These are phyloP conservation scores for Tiliqua scincoides DNA, from an alignment of 2,113 vertebrate genomes.

Conservation along the genomic window DNA sequence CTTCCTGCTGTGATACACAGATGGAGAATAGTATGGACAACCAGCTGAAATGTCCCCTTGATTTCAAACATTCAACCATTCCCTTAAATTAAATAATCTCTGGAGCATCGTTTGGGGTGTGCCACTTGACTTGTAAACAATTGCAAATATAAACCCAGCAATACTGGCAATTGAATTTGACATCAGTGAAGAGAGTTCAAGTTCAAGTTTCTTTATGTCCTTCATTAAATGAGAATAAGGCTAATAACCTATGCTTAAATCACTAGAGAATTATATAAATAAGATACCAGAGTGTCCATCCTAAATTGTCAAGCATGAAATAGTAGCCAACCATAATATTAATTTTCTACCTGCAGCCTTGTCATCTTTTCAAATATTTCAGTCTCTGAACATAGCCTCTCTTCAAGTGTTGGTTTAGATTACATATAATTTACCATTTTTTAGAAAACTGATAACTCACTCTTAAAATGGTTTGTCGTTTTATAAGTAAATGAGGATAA, in stretches of 20 bases:
- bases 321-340: neutral
- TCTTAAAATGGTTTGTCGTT: neutral
- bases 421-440: neutral
- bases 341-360: neutral
- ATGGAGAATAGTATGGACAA: neutral
- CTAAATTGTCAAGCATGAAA: neutral
- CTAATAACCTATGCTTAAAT: no score
- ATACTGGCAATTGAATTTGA: neutral
- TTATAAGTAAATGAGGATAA: neutral
- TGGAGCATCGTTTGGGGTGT: no score
- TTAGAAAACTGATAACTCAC: neutral
- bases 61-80: no score
- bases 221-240: neutral
- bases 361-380: neutral
- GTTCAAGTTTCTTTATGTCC: no score
- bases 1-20: neutral
- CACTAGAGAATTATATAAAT: neutral
- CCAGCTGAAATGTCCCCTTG: no score
- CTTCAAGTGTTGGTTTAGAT: neutral
- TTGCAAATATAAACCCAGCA: neutral
- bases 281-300: neutral
- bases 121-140: neutral
- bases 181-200: neutral
- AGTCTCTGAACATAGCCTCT: neutral
- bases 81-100: no score